Base-by-base conservation (phyloP, 2,888 invertebrate genomes). In the Synergus laeviventris region DNA sequence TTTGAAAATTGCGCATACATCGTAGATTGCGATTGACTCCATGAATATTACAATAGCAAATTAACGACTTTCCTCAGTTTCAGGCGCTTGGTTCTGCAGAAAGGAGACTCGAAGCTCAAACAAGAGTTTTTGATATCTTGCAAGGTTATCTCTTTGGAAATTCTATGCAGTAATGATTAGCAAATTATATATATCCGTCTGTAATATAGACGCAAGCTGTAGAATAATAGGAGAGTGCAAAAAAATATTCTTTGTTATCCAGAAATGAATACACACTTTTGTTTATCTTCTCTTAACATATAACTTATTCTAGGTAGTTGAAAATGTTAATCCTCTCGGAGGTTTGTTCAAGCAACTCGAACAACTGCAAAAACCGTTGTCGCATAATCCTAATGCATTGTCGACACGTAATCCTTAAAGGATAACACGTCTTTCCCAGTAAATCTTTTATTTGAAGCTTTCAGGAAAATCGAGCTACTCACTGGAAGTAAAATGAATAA, bases 81-180 rank as follows among this genome's bases (percentile, higher is more conserved):
- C 60, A 11, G 42, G 14, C 12, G 56, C 56, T 18, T 12, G 21
- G 4, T 16, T 64, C 4, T 39, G 60, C 60, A 11, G 60, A 56
- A 78, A 80, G 79, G 78, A 79, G 79, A 78, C 78, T 79, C 66
- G 75, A 80, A 79, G 75, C 81, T 73, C 42, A 56, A 75, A 73
- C 70, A 77, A 76, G 38, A 45, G 42, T 76, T 62, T 73, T 77
- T 70, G 59, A 77, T 80, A 82, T 82, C 80, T 79, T 21, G 73
- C 81, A 81, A 82, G 82, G 82, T 83, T 81, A 82, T 77, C 81
- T 76, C 76, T 74, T 77, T 80, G 82, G 77, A 81, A 79, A 76
- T 77, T 76, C 8, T 73, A 74, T 81, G 77, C 80, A 45, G 82
- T 59, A 82, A 82, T 36, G 24, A 78, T 60, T 78, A 81, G 82